Percentiles rank a stretch among this genome's conserved stretches.
These are phyloP conservation scores for Enteromius thamalakanensis DNA, from an alignment of 2,797 vertebrate genomes.

Conservation along the genomic window DNA sequence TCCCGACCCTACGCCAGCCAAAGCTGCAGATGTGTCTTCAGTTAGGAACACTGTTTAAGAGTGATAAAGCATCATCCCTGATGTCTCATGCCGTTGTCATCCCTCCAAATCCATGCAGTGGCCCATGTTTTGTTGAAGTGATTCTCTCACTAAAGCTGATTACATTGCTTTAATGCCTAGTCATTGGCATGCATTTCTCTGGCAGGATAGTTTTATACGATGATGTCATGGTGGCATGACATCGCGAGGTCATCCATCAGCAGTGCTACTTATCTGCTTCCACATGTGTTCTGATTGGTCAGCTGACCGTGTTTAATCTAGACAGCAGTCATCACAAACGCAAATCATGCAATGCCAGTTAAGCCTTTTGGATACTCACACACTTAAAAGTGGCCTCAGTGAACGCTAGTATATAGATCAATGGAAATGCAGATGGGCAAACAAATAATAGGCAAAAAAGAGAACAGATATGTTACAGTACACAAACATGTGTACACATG, in stretches of 20 bases:
- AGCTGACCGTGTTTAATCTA: slow-evolving; percentile 29
- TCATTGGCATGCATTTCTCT: slow-evolving; percentile 22
- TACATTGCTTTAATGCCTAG: slow-evolving; percentile 47
- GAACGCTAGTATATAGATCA: background rate
- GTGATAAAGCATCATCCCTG: slow-evolving; percentile 27
- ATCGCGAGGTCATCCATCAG: slow-evolving; percentile 37
- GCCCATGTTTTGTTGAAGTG: slow-evolving; percentile 10
- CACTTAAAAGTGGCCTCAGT: background rate
- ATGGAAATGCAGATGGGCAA: background rate
- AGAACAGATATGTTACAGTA: background rate
- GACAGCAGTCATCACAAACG: slow-evolving; percentile 22
- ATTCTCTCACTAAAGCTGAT: slow-evolving; percentile 42
- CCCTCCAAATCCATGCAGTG: slow-evolving; percentile 8
- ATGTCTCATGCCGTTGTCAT: slow-evolving; percentile 52
- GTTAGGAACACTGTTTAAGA: slow-evolving; percentile 1
- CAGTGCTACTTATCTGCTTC: slow-evolving; percentile 31
- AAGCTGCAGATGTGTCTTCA: background rate
- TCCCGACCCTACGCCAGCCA: background rate
- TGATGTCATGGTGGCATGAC: slow-evolving; percentile 57
- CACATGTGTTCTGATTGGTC: background rate
- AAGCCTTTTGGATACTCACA: background rate
- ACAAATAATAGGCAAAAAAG: slow-evolving; percentile 19
- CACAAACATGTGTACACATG: background rate
- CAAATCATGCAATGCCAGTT: background rate
- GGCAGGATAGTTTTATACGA: background rate